phyloP scores from a whole-genome alignment of 2,113 vertebrate genomes.

The Ophiodon elongatus region DNA sequence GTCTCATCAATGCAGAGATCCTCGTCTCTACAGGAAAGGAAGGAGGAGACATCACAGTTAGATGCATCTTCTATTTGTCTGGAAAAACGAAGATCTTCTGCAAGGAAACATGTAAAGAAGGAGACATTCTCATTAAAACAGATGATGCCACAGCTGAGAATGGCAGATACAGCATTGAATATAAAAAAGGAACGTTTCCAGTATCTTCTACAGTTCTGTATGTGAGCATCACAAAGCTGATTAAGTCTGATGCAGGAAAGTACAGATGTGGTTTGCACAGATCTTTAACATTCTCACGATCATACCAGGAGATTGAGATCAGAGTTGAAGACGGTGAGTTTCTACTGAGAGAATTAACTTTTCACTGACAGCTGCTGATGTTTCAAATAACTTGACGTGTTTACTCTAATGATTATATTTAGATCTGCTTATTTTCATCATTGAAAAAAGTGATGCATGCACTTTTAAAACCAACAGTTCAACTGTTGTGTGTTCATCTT shows the following conservation, averaged over 20 bases:
- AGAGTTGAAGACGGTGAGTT: conserved; percentile 25
- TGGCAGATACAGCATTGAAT: conserved; percentile 2
- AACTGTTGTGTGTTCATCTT: not conserved
- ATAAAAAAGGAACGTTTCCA: accelerated
- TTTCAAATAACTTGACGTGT: not conserved
- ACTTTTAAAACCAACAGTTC: too few relatives aligned
- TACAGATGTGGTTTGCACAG: conserved; percentile 21
- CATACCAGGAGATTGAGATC: not conserved
- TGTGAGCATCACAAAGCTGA: conserved; percentile 44
- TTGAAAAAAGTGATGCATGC: too few relatives aligned
- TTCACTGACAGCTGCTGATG: not conserved
- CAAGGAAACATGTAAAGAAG: not conserved
- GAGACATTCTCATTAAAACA: not conserved
- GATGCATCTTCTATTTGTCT: accelerated
- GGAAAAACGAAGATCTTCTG: accelerated
- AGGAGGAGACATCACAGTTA: not conserved
- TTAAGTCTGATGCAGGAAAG: conserved; percentile 16
- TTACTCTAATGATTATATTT: too few relatives aligned
- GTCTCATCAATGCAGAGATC: not conserved
- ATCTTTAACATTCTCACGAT: accelerated
- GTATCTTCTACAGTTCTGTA: not conserved
- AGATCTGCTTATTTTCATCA: too few relatives aligned
- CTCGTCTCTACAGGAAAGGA: accelerated
- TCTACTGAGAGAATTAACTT: conserved; percentile 9
- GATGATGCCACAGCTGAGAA: not conserved